Evolutionary conservation across 2,113 vertebrate species (phyloP).

Genomic region (Myanophis thanlyinensis): DNA sequence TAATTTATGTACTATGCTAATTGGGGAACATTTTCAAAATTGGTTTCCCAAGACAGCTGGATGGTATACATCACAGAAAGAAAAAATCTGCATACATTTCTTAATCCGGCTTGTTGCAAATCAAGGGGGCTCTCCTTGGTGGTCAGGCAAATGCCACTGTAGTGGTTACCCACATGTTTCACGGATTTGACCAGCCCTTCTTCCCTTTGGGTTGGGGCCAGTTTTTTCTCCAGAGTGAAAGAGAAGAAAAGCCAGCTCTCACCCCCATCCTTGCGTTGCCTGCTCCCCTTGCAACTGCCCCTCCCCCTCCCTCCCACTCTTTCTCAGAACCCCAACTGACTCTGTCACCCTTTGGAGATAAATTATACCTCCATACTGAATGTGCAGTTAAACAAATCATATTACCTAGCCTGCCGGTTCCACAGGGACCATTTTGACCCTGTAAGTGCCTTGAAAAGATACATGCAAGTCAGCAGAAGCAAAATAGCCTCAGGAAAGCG

Average conservation of each 20-base stretch:
- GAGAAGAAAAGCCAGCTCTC: too few relatives aligned
- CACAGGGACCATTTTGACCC: constrained; percentile 52
- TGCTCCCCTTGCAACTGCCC: background rate
- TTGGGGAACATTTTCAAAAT: background rate
- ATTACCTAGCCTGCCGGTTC: constrained; percentile 54
- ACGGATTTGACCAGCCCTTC: background rate
- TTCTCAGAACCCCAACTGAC: constrained; percentile 40
- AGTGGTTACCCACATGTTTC: background rate
- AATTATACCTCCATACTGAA: constrained; percentile 58
- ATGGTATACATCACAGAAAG: background rate
- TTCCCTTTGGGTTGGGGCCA: background rate
- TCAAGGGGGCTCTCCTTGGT: too few relatives aligned
- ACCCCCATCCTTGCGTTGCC: background rate
- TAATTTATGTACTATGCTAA: background rate
- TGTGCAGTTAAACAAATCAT: constrained; percentile 66
- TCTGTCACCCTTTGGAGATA: constrained; percentile 54
- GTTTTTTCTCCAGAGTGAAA: background rate
- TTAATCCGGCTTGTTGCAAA: background rate
- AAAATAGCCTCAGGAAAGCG: constrained; percentile 6
- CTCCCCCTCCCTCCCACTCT: background rate
- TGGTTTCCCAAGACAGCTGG: background rate
- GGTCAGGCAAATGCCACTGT: background rate
- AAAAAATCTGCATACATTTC: background rate
- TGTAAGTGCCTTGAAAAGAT: constrained; percentile 45
- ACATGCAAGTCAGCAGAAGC: background rate